Percentiles rank a stretch among this genome's conserved stretches.
These are phyloP conservation scores for Apolygus lucorum DNA, from an alignment of 1,140 invertebrate genomes.

Conservation along the genomic window DNA sequence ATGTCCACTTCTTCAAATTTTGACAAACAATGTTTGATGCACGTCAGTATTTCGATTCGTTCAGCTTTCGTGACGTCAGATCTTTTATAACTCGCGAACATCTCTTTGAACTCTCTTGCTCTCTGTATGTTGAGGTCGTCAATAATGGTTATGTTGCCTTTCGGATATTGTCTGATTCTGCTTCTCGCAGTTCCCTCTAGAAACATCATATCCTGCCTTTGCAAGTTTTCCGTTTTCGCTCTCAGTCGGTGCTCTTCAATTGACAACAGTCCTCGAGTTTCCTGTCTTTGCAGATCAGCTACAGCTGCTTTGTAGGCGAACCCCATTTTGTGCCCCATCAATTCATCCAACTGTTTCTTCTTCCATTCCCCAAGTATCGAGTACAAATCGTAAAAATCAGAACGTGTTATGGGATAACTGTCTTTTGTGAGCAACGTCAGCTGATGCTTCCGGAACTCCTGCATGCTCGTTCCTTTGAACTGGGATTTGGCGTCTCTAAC, in stretches of 20 bases:
- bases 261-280: not conserved
- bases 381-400: slow-evolving; percentile 10
- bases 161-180: slow-evolving; percentile 3
- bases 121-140: not conserved
- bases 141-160: slow-evolving; percentile 15
- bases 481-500: not conserved
- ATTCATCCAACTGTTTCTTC: not conserved
- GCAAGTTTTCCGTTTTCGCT: not conserved
- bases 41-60: slow-evolving; percentile 8
- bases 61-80: not conserved
- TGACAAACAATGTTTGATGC: not conserved
- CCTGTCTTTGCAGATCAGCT: not conserved
- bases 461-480: not conserved
- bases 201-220: not conserved
- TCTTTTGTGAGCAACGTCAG: not conserved
- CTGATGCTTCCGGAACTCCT: not conserved
- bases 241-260: slow-evolving; percentile 9
- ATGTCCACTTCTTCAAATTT: slow-evolving; percentile 8
- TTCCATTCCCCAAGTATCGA: not conserved
- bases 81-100: slow-evolving; percentile 4
- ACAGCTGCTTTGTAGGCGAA: slow-evolving; percentile 5
- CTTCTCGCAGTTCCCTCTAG: not conserved
- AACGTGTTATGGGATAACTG: not conserved
- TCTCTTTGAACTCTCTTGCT: slow-evolving; percentile 19
- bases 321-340: not conserved